phyloP scores from a whole-genome alignment of 23 tunicate genomes.

The Halocynthia aurantium region DNA sequence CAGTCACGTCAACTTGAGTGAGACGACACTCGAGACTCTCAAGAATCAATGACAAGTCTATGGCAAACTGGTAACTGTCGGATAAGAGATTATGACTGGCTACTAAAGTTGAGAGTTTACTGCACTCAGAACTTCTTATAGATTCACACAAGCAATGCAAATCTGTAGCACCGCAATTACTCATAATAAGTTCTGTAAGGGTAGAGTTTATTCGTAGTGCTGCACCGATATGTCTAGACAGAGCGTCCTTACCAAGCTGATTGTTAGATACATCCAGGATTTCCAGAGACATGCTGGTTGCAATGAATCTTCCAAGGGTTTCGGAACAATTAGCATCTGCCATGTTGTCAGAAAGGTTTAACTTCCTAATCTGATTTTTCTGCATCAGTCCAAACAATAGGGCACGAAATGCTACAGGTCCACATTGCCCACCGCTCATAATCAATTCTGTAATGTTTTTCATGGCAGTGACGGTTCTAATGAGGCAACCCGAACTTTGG shows the following conservation, averaged over 20 bases:
- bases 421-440: conserved; percentile 50
- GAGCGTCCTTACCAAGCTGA: conserved; percentile 66
- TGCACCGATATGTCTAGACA: conserved; percentile 33
- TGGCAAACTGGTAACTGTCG: conserved; percentile 54
- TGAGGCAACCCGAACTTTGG: not conserved
- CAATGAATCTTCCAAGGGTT: conserved; percentile 17
- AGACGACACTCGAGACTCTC: conserved; percentile 38
- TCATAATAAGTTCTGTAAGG: conserved; percentile 24
- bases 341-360: conserved; percentile 61
- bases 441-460: conserved; percentile 12
- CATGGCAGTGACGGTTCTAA: conserved; percentile 6
- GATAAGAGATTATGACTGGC: conserved; percentile 40
- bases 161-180: conserved; percentile 67
- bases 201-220: conserved; percentile 5
- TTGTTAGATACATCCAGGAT: conserved; percentile 54
- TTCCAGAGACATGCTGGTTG: conserved; percentile 9
- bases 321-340: conserved; percentile 68
- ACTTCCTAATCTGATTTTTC: conserved; percentile 21
- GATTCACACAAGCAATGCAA: conserved; percentile 76
- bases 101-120: conserved; percentile 21
- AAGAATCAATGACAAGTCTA: conserved; percentile 44
- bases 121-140: conserved; percentile 8
- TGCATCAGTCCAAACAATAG: conserved; percentile 18
- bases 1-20: conserved; percentile 28
- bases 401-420: conserved; percentile 68